These are phyloP conservation scores for Ctenopoma kingsleyae DNA, from an alignment of 2,797 vertebrate species.

Conservation along the genomic window DNA sequence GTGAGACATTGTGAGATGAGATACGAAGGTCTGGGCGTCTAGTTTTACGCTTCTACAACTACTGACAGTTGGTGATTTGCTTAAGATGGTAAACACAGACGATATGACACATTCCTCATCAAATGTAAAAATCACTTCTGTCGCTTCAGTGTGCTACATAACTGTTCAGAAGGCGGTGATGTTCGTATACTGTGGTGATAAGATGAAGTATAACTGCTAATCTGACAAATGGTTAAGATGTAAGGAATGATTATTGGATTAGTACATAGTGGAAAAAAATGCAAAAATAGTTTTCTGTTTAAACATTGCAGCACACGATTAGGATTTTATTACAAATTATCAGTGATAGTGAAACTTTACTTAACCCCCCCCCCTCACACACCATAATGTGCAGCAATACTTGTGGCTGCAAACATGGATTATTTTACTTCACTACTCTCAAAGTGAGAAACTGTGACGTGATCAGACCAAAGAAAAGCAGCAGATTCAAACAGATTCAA, in stretches of 20 bases:
- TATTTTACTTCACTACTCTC: too few species aligned
- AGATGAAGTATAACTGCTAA: conserved; percentile 2
- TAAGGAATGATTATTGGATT: background rate
- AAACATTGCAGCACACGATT: conserved; percentile 16
- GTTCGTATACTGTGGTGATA: background rate
- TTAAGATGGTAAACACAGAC: conserved; percentile 31
- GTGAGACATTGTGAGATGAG: conserved; percentile 26
- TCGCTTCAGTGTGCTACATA: conserved; percentile 56
- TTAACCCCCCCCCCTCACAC: too few species aligned
- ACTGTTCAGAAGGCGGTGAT: conserved; percentile 11
- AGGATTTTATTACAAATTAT: conserved; percentile 37
- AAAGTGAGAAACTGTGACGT: too few species aligned
- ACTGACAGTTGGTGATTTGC: conserved; percentile 25
- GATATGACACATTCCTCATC: conserved; percentile 16
- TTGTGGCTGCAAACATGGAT: too few species aligned
- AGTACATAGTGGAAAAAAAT: background rate
- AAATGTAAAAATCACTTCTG: background rate
- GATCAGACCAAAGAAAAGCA: too few species aligned
- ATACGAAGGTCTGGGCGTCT: conserved; percentile 14
- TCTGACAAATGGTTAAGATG: background rate
- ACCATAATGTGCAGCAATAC: too few species aligned
- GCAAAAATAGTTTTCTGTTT: background rate
- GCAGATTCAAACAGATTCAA: too few species aligned
- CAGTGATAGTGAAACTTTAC: background rate
- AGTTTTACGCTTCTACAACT: conserved; percentile 19